Conservation (phyloP, 2,797 vertebrate genomes). For the Oreortyx pictus region DNA sequence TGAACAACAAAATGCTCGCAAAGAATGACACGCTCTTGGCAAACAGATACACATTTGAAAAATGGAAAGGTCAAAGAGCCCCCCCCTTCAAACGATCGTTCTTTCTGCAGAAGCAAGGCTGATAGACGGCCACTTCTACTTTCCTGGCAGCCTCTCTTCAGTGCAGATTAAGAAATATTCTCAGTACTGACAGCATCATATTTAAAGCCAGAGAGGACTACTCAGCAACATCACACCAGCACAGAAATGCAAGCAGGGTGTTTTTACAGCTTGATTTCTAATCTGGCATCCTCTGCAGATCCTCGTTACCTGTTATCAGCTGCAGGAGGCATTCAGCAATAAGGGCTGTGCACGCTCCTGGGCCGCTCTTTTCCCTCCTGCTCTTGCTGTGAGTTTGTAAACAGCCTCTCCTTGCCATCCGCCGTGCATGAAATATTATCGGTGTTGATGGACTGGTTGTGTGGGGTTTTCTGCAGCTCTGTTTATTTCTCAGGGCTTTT, state of each 20-base stretch:
- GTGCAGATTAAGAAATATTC: constrained; percentile 71
- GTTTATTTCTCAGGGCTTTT: constrained; percentile 7
- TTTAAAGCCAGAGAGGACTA: constrained; percentile 54
- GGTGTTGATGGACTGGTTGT: neutral
- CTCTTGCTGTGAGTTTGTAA: constrained; percentile 21
- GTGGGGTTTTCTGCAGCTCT: constrained; percentile 19
- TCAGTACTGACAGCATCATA: constrained; percentile 64
- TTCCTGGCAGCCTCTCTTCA: constrained; percentile 64
- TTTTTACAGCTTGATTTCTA: constrained; percentile 34
- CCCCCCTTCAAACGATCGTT: neutral
- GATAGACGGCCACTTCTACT: constrained; percentile 63
- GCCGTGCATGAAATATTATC: neutral
- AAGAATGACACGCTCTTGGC: constrained; percentile 54
- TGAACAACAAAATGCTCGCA: constrained; percentile 59
- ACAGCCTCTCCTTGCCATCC: neutral
- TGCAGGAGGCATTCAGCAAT: neutral
- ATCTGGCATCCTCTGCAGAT: neutral
- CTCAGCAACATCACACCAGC: constrained; percentile 27
- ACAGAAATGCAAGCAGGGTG: neutral
- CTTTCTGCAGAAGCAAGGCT: constrained; percentile 52
- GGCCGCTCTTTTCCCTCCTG: neutral
- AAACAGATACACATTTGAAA: constrained; percentile 43
- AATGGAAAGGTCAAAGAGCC: constrained; percentile 57
- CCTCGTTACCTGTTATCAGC: neutral
- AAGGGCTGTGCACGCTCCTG: neutral